A percentile compares a stretch with the other conserved stretches of the same genome.
phyloP scores from a whole-genome alignment of 2,797 vertebrate genomes.

The Sphenodon punctatus region DNA sequence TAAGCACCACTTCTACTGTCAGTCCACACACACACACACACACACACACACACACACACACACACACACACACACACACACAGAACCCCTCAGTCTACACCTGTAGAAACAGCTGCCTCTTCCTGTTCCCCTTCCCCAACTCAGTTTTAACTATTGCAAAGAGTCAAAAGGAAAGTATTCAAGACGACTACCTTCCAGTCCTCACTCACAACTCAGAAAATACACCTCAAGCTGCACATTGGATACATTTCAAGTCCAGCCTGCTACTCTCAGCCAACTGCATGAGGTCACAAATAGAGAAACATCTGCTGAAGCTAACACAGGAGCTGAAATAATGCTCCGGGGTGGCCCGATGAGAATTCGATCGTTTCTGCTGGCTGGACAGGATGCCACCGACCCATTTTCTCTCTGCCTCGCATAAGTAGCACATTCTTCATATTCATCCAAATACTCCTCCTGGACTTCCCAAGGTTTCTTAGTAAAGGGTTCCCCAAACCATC shows the following conservation, averaged over 20 bases:
- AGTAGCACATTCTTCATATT: too few species aligned
- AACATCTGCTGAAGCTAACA: background rate
- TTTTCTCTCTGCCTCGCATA: too few species aligned
- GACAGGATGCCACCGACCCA: too few species aligned
- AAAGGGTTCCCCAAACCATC: too few species aligned
- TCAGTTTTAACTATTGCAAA: constrained; percentile 65
- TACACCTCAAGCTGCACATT: constrained; percentile 32
- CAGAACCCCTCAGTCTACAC: background rate
- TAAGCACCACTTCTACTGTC: background rate
- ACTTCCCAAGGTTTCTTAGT: too few species aligned
- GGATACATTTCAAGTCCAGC: constrained; percentile 54
- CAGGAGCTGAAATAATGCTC: background rate
- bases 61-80: background rate
- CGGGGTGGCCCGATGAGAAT: background rate
- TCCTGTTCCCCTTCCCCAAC: constrained; percentile 42
- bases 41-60: background rate
- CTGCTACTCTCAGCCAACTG: constrained; percentile 57
- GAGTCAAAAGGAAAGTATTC: constrained; percentile 71
- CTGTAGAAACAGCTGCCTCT: constrained; percentile 29
- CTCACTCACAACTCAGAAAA: constrained; percentile 53
- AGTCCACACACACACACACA: background rate
- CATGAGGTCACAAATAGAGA: constrained; percentile 54
- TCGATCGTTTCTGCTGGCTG: background rate
- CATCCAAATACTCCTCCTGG: too few species aligned
- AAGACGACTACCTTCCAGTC: background rate